Conservation (phyloP, 2,888 invertebrate species). For the Oscheius myriophilus region DNA sequence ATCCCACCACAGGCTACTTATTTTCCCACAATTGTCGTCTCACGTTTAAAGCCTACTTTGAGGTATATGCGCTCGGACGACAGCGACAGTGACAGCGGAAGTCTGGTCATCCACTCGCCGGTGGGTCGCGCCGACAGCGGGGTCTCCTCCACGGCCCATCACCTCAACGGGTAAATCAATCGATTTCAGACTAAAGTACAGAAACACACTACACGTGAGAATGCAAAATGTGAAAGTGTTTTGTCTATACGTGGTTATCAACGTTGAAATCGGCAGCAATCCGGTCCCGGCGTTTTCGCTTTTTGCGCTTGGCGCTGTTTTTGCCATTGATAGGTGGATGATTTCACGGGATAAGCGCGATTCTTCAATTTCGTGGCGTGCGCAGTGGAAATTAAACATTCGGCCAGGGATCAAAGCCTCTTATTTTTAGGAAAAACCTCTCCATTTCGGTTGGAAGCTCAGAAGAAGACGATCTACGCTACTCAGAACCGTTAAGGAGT, state of each 20-base stretch:
- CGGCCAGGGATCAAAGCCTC: no score
- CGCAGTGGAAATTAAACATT: not conserved
- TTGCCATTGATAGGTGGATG: no score
- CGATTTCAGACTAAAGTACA: no score
- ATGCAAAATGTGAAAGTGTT: not conserved
- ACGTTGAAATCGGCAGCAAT: conserved; percentile 16
- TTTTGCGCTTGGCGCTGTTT: not conserved
- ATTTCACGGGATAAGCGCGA: not conserved
- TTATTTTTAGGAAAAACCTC: conserved; percentile 20
- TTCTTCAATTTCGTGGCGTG: conserved; percentile 2
- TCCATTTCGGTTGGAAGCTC: conserved; percentile 27
- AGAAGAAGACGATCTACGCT: conserved; percentile 24
- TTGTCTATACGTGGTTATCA: conserved; percentile 12
- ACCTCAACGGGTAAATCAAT: conserved; percentile 11
- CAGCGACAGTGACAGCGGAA: conserved; percentile 30
- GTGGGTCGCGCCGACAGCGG: conserved; percentile 28
- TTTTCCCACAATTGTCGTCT: no score
- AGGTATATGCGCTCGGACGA: conserved; percentile 28
- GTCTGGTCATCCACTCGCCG: conserved; percentile 31
- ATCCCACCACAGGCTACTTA: no score
- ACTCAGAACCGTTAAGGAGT: conserved; percentile 2
- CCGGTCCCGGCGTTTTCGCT: conserved; percentile 14
- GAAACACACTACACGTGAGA: no score
- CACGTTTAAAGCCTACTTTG: not conserved
- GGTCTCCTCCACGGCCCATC: conserved; percentile 21